phyloP scores from a whole-genome alignment of 30 jellyfish, hydroid and myxozoan genomes.

The Cassiopea xamachana region DNA sequence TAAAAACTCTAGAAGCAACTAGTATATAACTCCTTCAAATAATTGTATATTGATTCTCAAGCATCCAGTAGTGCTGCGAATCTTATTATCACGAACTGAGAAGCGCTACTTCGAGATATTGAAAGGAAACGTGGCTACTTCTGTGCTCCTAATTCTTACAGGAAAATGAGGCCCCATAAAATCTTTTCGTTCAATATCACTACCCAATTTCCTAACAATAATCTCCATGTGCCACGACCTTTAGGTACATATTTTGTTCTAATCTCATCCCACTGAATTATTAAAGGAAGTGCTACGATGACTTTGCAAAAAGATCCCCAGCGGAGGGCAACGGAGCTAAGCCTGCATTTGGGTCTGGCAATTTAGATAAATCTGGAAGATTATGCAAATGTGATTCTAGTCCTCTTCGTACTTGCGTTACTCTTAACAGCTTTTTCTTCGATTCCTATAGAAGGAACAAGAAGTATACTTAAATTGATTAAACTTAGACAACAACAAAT shows the following conservation, averaged over 20 bases:
- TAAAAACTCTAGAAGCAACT: too few relatives aligned
- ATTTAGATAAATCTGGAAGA: slow-evolving; percentile 91
- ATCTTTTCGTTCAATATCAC: neutral
- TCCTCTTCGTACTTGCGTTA: slow-evolving; percentile 90
- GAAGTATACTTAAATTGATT: neutral
- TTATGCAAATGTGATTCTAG: slow-evolving; percentile 92
- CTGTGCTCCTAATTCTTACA: neutral
- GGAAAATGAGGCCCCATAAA: neutral
- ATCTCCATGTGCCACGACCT: neutral
- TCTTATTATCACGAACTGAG: too few relatives aligned
- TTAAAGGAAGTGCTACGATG: slow-evolving; percentile 18
- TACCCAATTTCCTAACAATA: neutral
- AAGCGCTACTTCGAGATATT: too few relatives aligned
- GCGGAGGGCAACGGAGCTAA: slow-evolving; percentile 99
- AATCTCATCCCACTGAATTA: neutral
- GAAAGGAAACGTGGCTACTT: neutral
- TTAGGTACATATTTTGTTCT: neutral
- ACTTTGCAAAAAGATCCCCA: slow-evolving; percentile 90
- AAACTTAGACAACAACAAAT: neutral
- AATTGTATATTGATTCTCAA: too few relatives aligned
- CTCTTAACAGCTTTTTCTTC: slow-evolving; percentile 86
- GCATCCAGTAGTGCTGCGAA: too few relatives aligned
- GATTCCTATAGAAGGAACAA: slow-evolving; percentile 67
- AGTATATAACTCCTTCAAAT: too few relatives aligned
- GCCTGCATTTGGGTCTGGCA: slow-evolving; percentile 91